A percentile compares a stretch with the other conserved stretches of the same genome.
phyloP scores from a whole-genome alignment of 2,888 invertebrate species.

The Seira musarum region DNA sequence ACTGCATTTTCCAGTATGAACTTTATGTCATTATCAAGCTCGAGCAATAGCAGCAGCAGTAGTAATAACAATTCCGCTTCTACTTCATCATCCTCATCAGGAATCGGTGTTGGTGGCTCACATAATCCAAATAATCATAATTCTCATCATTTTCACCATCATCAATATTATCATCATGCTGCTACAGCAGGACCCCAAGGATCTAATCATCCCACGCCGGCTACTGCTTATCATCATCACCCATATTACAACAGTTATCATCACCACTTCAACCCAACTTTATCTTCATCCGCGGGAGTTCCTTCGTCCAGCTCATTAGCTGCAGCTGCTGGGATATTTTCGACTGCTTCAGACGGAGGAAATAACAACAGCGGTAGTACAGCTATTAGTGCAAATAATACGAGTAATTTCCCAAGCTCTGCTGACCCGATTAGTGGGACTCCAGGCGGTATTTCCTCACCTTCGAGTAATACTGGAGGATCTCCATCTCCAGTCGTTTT shows the following conservation, averaged over 20 bases:
- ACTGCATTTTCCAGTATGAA: constrained; percentile 63
- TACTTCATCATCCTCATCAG: constrained; percentile 27
- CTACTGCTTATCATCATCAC: constrained; percentile 48
- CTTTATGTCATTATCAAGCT: constrained; percentile 67
- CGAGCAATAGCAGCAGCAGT: constrained; percentile 54
- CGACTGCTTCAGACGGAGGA: background rate
- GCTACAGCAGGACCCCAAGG: constrained; percentile 20
- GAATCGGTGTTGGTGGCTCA: background rate
- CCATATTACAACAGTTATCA: constrained; percentile 54
- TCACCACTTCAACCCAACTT: constrained; percentile 25
- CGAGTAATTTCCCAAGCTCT: background rate
- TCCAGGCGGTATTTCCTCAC: constrained; percentile 26
- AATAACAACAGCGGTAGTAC: background rate
- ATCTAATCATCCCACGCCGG: constrained; percentile 21
- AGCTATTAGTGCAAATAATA: background rate
- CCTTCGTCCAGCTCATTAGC: constrained; percentile 11
- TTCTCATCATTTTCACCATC: constrained; percentile 21
- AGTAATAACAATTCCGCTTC: constrained; percentile 28
- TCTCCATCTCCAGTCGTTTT: constrained; percentile 30
- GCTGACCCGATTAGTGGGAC: background rate
- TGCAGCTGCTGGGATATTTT: constrained; percentile 22
- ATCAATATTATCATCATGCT: constrained; percentile 33
- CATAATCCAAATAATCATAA: constrained; percentile 31
- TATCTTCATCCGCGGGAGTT: constrained; percentile 13
- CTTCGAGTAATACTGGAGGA: constrained; percentile 29